Conservation (phyloP, 2,797 vertebrate species). For the Pygocentrus nattereri region DNA sequence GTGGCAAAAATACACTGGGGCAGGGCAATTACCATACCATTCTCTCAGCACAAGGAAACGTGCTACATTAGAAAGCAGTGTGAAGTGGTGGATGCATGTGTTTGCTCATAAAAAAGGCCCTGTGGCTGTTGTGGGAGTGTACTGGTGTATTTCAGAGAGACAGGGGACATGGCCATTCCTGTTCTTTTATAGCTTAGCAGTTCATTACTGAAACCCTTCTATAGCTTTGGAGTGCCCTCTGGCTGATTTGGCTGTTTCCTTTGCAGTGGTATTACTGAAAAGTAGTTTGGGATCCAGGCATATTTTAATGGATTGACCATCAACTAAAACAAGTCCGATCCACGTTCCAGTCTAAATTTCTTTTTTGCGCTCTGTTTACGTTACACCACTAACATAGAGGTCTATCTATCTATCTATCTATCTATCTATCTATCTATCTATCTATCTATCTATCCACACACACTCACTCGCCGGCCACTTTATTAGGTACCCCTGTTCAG, state of each 20-base stretch:
- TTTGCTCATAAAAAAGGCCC: slow-evolving; percentile 1
- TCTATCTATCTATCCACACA: no score
- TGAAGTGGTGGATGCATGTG: slow-evolving; percentile 17
- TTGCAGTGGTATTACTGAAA: neutral
- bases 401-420: no score
- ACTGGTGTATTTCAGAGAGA: neutral
- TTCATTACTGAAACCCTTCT: slow-evolving; percentile 4
- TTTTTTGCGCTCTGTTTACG: no score
- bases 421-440: no score
- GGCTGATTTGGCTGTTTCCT: neutral
- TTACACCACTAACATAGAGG: no score
- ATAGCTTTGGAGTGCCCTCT: neutral
- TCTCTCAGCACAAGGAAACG: neutral
- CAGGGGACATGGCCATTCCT: neutral
- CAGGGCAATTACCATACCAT: slow-evolving; percentile 4
- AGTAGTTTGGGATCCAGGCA: neutral
- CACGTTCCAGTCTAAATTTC: no score
- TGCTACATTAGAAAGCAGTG: neutral
- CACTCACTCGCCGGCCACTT: no score
- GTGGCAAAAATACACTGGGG: neutral
- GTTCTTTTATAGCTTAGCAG: slow-evolving; percentile 10
- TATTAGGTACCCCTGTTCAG: no score
- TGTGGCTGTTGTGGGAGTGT: slow-evolving; percentile 10
- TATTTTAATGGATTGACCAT: no score
- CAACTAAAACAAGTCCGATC: no score